Conservation (phyloP, 1,140 invertebrate species). For the Pollicipes pollicipes region DNA sequence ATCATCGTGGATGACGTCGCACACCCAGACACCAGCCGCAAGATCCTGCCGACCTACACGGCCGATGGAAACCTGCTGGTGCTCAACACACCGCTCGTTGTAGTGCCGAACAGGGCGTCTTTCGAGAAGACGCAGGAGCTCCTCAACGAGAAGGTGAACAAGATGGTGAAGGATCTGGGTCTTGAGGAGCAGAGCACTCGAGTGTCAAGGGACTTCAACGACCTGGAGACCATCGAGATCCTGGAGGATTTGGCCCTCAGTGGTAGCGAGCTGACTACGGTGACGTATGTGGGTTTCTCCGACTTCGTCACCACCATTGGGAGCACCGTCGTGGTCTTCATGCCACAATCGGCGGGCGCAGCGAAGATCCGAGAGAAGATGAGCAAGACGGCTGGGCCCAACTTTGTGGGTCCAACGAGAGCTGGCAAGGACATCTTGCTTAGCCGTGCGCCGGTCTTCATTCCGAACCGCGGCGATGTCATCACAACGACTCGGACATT, state of each 20-base stretch:
- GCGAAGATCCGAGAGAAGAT: neutral
- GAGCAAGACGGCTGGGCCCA: neutral
- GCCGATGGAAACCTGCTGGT: constrained; percentile 16
- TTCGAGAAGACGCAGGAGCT: neutral
- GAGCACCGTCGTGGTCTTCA: constrained; percentile 41
- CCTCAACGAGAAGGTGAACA: neutral
- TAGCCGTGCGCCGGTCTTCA: neutral
- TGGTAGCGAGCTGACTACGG: constrained; percentile 29
- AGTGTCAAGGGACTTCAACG: neutral
- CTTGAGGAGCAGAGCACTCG: neutral
- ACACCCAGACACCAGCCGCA: neutral
- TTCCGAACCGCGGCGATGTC: neutral
- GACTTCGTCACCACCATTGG: constrained; percentile 81
- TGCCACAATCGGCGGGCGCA: constrained; percentile 17
- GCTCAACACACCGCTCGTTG: constrained; percentile 17
- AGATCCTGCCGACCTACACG: constrained; percentile 16
- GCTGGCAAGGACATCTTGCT: neutral
- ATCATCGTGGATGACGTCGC: constrained; percentile 9
- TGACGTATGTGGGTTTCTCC: constrained; percentile 76
- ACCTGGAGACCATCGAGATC: neutral
- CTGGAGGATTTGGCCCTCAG: constrained; percentile 10
- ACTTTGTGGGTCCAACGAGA: neutral
- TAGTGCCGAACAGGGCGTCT: constrained; percentile 1
- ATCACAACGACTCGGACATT: neutral
- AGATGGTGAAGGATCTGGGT: neutral